Conservation (phyloP, 2,113 vertebrate genomes). For the Nesoenas mayeri region DNA sequence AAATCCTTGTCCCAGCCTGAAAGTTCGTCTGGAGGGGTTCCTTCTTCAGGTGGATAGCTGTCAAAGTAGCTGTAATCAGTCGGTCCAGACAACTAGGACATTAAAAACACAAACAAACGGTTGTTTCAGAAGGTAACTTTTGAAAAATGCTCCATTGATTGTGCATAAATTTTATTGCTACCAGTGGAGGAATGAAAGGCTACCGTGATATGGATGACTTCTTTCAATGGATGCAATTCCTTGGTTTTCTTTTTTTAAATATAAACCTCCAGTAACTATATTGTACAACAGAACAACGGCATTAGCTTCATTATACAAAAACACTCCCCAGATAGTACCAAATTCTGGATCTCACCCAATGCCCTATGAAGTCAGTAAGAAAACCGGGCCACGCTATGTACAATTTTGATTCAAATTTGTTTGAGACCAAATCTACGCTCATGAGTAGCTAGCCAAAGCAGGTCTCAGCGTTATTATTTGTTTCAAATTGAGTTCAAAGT, state of each 20-base stretch:
- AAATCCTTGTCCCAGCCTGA: conserved; percentile 96
- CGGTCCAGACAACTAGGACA: conserved; percentile 82
- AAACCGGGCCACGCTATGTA: neutral
- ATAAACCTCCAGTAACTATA: neutral
- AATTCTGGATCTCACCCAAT: neutral
- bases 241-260: neutral
- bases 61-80: conserved; percentile 93
- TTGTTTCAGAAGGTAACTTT: neutral
- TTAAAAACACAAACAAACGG: neutral
- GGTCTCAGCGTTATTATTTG: neutral
- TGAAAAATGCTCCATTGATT: neutral
- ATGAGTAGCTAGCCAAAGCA: neutral
- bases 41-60: conserved; percentile 88
- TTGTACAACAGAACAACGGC: neutral
- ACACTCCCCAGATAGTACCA: neutral
- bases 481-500: neutral
- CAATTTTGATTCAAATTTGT: neutral
- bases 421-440: neutral
- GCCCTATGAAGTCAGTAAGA: neutral
- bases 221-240: neutral
- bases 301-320: neutral
- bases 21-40: conserved; percentile 88
- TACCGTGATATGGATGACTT: neutral
- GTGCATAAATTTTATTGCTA: neutral
- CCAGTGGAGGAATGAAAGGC: neutral